Evolutionary conservation across 1,140 invertebrate genomes (phyloP), one percentile per base, ranked within the genome.

Genomic region (Chymomyza costata): DNA sequence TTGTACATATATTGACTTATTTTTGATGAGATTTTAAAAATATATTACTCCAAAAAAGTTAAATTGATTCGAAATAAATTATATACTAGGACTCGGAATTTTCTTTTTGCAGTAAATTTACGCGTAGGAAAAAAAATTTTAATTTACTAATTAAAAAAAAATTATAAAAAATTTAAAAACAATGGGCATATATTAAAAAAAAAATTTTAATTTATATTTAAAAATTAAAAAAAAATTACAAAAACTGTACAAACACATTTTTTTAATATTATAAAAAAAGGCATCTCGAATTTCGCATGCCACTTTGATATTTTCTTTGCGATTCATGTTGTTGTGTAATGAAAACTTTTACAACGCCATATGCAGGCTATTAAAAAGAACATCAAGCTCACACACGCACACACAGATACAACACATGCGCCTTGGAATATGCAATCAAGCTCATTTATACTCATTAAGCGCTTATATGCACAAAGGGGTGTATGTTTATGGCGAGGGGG

Each of bases 341-440:
- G 66, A 80, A 78, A 78, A 78, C 71, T 78, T 78, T 78, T 80
- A 78, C 66, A 78, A 78, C 73, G 73, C 71, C 71, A 78, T 78
- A 78, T 78, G 71, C 71, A 78, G 66, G 71, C 71, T 78, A 78
- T 78, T 78, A 78, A 78, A 70, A 78, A 76, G 70, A 51, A 71
- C 41, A 52, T 43, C 62, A 41, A 61, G 65, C 52, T 51, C 58
- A 59, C 43, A 45, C 34, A 37, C 19, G 2, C 35, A 17, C 11
- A 25, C 47, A 44, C 17, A 25, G 37, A 61, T 18, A 51, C 35
- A 19, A 43, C 52, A 53, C 45, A 37, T 60, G 41, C 51, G 55
- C 63, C 63, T 60, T 67, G 71, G 67, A 66, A 78, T 80, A 80
- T 78, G 67, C 71, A 78, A 78, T 78, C 73, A 78, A 73, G 66